Conservation (phyloP, 53 echinoderm and acorn worm genomes). For the Crossaster papposus region DNA sequence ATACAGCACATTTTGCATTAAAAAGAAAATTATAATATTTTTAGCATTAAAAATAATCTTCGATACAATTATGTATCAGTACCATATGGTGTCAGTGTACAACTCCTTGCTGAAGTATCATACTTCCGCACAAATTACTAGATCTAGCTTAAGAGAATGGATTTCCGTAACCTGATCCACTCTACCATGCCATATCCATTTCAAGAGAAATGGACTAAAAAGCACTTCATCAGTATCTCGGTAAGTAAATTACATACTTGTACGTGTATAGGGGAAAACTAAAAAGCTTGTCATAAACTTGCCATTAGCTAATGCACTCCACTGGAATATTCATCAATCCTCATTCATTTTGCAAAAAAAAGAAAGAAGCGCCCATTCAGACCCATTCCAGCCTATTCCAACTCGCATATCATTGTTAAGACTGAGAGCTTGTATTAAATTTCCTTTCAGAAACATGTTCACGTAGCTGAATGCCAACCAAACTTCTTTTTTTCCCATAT, state of each 20-base stretch:
- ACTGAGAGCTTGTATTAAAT: conserved; percentile 22
- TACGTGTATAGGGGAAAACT: neutral
- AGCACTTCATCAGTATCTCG: neutral
- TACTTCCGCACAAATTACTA: too few relatives aligned
- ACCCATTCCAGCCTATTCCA: conserved; percentile 1
- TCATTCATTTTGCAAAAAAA: neutral
- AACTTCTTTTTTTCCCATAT: neutral
- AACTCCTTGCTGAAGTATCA: too few relatives aligned
- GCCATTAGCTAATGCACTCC: neutral
- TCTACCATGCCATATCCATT: neutral
- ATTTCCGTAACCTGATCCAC: neutral
- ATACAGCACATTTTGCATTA: too few relatives aligned
- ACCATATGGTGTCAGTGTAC: too few relatives aligned
- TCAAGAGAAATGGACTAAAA: neutral
- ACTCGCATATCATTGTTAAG: neutral
- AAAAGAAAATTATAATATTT: too few relatives aligned
- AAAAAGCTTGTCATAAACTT: neutral
- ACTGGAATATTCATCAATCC: conserved; percentile 17
- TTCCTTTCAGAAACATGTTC: conserved; percentile 15
- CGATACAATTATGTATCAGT: too few relatives aligned
- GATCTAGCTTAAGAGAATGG: neutral
- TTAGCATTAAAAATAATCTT: too few relatives aligned
- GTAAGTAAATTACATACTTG: neutral
- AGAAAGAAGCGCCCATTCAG: neutral
- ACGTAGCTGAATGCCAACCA: neutral